These are phyloP conservation scores for Stenotaenia linearis DNA, from an alignment of 2,888 invertebrate genomes.

Conservation along the genomic window DNA sequence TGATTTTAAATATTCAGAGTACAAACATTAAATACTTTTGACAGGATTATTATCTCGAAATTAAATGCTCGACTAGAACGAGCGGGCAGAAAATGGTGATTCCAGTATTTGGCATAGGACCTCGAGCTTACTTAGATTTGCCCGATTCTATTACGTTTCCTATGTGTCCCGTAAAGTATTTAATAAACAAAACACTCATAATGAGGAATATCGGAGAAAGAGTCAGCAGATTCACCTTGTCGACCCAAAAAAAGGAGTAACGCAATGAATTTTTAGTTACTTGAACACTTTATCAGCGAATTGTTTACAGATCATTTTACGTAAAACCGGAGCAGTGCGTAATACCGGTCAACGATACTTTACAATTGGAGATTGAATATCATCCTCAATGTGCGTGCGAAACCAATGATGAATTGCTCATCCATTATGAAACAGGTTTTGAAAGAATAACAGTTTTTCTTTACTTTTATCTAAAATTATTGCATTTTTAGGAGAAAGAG, in stretches of 20 bases:
- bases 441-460: background rate
- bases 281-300: background rate
- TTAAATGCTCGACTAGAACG: background rate
- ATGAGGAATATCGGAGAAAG: conserved; percentile 55
- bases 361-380: conserved; percentile 19
- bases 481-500: background rate
- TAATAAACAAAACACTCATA: conserved; percentile 51
- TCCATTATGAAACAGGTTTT: background rate
- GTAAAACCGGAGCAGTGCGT: background rate
- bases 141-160: conserved; percentile 56
- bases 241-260: background rate
- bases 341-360: conserved; percentile 2
- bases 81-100: background rate
- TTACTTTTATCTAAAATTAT: no score
- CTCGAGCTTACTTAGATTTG: conserved; percentile 56
- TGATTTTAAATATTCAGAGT: no score
- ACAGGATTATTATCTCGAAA: conserved; percentile 20
- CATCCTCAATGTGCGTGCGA: background rate
- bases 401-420: background rate
- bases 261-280: background rate
- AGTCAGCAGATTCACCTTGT: conserved; percentile 52
- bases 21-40: no score
- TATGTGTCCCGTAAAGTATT: conserved; percentile 53
- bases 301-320: background rate
- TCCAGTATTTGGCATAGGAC: conserved; percentile 46